A percentile compares a stretch with the other conserved stretches of the same genome.
Evolutionary conservation across 1,140 invertebrate species (phyloP).

Genomic region (Archegozetes longisetosus): DNA sequence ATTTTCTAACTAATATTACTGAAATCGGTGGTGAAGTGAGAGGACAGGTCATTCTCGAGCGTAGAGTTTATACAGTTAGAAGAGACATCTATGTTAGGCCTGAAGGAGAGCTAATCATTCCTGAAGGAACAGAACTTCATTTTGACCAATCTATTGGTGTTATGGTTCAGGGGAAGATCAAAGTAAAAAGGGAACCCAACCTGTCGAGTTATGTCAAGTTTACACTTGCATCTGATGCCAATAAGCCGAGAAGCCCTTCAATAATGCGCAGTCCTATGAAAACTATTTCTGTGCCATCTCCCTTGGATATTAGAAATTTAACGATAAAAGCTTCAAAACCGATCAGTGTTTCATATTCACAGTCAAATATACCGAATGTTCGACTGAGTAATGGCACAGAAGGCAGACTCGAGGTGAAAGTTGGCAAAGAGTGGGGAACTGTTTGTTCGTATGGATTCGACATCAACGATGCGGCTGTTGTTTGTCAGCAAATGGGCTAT

Average conservation of each 20-base stretch:
- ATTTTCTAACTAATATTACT: conserved; percentile 15
- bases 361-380: conserved; percentile 7
- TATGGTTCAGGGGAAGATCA: conserved; percentile 81
- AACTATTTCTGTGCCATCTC: background rate
- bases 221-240: background rate
- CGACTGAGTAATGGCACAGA: conserved; percentile 23
- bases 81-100: conserved; percentile 80
- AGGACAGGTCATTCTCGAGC: conserved; percentile 53
- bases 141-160: conserved; percentile 80
- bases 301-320: background rate
- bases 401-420: conserved; percentile 42
- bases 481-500: conserved; percentile 85
- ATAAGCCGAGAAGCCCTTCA: background rate
- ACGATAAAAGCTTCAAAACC: background rate
- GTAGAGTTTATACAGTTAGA: conserved; percentile 59
- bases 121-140: conserved; percentile 64
- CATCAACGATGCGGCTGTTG: conserved; percentile 72
- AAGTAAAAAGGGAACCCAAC: conserved; percentile 26
- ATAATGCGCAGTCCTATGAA: background rate
- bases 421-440: conserved; percentile 76
- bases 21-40: conserved; percentile 70
- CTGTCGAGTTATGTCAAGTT: background rate
- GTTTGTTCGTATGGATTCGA: conserved; percentile 95
- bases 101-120: conserved; percentile 55
- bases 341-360: background rate